Evolutionary conservation across 2,797 vertebrate species (phyloP).

Genomic region (Aplochiton taeniatus): DNA sequence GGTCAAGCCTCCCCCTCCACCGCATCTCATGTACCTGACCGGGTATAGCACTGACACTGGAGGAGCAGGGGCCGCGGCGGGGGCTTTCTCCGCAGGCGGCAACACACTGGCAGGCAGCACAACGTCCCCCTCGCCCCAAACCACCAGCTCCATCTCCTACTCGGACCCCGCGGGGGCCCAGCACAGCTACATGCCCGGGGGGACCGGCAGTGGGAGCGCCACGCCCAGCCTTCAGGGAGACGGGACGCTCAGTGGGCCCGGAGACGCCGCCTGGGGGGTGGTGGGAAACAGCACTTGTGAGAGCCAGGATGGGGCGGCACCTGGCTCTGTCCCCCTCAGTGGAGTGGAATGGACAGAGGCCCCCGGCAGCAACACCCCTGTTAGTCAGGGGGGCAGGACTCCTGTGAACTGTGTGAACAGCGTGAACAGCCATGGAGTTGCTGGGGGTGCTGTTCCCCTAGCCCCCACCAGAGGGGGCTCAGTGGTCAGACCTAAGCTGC

Average conservation of each 20-base stretch:
- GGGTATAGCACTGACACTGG: slow-evolving; percentile 57
- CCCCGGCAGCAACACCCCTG: slow-evolving; percentile 49
- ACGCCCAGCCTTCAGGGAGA: slow-evolving; percentile 50
- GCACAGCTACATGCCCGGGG: slow-evolving; percentile 53
- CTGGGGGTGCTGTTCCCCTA: slow-evolving; percentile 49
- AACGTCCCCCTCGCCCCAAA: slow-evolving; percentile 38
- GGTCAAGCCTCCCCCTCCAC: slow-evolving; percentile 70
- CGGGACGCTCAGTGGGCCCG: slow-evolving; percentile 52
- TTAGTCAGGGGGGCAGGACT: slow-evolving; percentile 67
- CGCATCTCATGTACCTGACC: slow-evolving; percentile 66
- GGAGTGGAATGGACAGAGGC: slow-evolving; percentile 42
- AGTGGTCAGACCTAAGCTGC: slow-evolving; percentile 66
- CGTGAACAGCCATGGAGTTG: slow-evolving; percentile 55
- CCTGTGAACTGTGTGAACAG: slow-evolving; percentile 62
- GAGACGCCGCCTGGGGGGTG: slow-evolving; percentile 57
- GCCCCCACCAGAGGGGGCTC: slow-evolving; percentile 63
- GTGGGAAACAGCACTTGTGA: slow-evolving; percentile 47
- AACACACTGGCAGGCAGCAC: too few species aligned
- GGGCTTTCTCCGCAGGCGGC: slow-evolving; percentile 16
- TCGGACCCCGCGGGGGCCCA: slow-evolving; percentile 52
- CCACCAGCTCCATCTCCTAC: slow-evolving; percentile 45
- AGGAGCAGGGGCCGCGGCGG: slow-evolving; percentile 31
- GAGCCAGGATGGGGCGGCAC: slow-evolving; percentile 44
- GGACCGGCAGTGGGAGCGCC: slow-evolving; percentile 42
- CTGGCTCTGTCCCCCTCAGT: slow-evolving; percentile 45